Base-by-base conservation (phyloP, 2,797 vertebrate genomes). In the Neoniphon sammara region DNA sequence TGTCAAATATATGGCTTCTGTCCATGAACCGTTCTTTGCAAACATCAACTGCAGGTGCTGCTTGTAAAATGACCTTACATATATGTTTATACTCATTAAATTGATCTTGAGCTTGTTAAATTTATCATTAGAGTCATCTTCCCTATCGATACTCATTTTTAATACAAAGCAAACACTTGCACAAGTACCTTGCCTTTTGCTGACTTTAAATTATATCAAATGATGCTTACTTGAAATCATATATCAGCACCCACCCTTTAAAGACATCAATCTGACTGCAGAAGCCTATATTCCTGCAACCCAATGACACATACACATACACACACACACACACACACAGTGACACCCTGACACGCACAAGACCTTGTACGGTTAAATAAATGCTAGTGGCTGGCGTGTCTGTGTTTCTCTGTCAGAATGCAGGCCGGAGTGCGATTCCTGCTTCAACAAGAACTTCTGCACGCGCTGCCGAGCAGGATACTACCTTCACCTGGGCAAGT, bases 371-470 rank as follows among this genome's bases (percentile, higher is more conserved):
- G 30, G 76, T 86, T 83, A 87, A 89, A 86, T 90, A 88, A 91
- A 91, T 78, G 34, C 73, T 57, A 69, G 77, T 65, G 86, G 87
- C 86, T 65, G 86, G 87, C 86, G 80, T 69, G 77, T 86, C 80
- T 89, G 70, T 89, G 77, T 82, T 85, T 94, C 77, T 93, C 21
- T 95, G 94, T 90, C 94, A 99, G 98, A 97, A 94, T 99, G 98
- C 93, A 96, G 96, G 94, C 94, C 95, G 77, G 98, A 99, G 93
- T 99, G 97, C 86, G 98, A 99, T 86, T 97, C 97, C 84, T 99
- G 97, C 95, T 99, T 99, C 94, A 96, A 97, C 94, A 98, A 95
- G 94, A 99, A 97, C 94, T 99, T 99, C 94, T 99, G 98, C 94
- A 98, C 96, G 52, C 97, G 97, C 70, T 99, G 98, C 94, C 96